These are phyloP conservation scores for Macroteleia sp. DNA, from an alignment of 2,888 invertebrate species.

Conservation along the genomic window DNA sequence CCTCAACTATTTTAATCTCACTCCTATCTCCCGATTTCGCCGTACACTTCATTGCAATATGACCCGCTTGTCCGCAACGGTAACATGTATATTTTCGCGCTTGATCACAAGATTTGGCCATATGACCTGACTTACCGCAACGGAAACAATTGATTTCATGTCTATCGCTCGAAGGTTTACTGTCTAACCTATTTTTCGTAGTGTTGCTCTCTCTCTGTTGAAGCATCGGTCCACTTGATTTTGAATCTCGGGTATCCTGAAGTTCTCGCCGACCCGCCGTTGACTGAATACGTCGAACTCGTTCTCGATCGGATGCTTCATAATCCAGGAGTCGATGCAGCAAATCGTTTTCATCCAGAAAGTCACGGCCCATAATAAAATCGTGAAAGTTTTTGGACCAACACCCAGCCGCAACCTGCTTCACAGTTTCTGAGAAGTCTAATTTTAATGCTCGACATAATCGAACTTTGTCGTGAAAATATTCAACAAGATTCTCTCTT, in stretches of 20 bases:
- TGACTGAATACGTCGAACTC: not conserved
- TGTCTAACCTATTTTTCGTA: no score
- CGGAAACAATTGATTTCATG: no score
- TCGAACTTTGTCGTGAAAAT: constrained; percentile 1
- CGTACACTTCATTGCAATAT: no score
- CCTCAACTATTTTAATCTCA: no score
- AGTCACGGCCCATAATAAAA: not conserved
- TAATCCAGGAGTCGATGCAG: constrained; percentile 4
- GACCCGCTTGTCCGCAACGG: no score
- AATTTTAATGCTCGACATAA: not conserved
- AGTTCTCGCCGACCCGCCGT: not conserved
- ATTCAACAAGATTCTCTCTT: not conserved
- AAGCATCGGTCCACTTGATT: not conserved
- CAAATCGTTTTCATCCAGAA: not conserved
- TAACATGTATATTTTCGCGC: no score
- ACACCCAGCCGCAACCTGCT: not conserved
- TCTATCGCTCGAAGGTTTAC: no score
- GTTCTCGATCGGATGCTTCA: constrained; percentile 4
- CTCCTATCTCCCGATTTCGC: no score
- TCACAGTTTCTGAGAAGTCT: not conserved
- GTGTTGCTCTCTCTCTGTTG: no score
- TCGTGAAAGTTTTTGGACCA: not conserved
- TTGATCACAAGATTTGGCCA: no score
- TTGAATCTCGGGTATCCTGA: not conserved
- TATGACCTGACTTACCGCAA: no score